Base-by-base conservation (phyloP, 1,140 invertebrate genomes). In the Conus ventricosus region DNA sequence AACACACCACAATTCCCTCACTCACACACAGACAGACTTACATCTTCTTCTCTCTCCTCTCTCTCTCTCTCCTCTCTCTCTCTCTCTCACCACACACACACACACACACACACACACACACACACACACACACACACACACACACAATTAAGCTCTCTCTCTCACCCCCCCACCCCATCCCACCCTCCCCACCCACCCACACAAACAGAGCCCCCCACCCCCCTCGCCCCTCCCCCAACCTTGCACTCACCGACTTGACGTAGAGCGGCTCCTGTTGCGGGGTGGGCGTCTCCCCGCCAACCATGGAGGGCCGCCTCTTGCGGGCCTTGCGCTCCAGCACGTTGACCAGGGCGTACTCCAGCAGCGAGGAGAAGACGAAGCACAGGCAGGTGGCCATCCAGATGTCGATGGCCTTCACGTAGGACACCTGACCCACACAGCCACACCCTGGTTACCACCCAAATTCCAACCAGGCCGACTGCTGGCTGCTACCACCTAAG, bases 321-420 rank as follows among this genome's bases (percentile, higher is more conserved):
- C 57, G 71, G 51, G 88, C 39, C 75, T 89, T 83, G 83, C 91
- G 39, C 39, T 90, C 88, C 53, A 91, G 81, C 5, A 90, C 90
- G 84, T 92, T 92, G 25, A 92, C 91, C 75, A 91, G 84, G 76
- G 91, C 91, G 86, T 90, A 92, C 87, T 92, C 91, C 27, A 92
- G 85, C 27, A 92, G 83, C 1, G 91, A 87, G 39, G 89, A 80
- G 67, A 92, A 92, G 7, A 91, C 91, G 89, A 92, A 92, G 84
- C 88, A 85, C 20, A 92, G 85, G 63, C 91, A 92, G 10, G 89
- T 85, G 17, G 91, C 91, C 91, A 92, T 92, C 91, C 91, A 92
- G 4, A 92, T 84, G 82, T 92, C 91, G 11, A 92, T 91, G n/a
- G 91, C 92, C 85, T 92, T 91, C 3, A 91, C 89, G 67, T 91